phyloP scores from a whole-genome alignment of 2,797 vertebrate genomes.

The Malurus splendens region DNA sequence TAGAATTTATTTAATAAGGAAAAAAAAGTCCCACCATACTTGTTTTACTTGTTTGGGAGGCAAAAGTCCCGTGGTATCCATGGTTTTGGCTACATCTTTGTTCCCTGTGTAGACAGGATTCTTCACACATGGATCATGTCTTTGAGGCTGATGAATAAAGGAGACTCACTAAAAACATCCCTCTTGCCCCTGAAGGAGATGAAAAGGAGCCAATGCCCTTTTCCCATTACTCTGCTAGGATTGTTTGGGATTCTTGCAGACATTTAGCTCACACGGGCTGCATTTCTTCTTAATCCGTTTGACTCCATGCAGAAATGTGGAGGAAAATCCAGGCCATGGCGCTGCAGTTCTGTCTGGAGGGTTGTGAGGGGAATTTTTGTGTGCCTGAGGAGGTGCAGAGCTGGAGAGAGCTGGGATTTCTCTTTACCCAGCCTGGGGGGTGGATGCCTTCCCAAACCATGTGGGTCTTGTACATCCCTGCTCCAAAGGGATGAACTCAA shows the following conservation, averaged over 20 bases:
- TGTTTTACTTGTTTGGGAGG: not conserved
- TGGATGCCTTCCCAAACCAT: not conserved
- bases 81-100: not conserved
- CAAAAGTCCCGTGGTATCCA: not conserved
- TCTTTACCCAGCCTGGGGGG: not conserved
- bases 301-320: not conserved
- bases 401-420: not conserved
- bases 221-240: not conserved
- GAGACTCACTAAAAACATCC: accelerated
- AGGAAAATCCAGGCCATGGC: not conserved
- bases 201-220: not conserved
- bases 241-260: not conserved
- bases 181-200: not conserved
- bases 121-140: not conserved
- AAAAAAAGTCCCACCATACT: not conserved
- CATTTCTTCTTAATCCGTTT: not conserved
- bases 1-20: not conserved
- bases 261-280: not conserved
- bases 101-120: not conserved
- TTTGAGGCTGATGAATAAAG: not conserved
- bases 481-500: not conserved
- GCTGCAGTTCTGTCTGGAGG: not conserved
- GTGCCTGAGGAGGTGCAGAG: not conserved
- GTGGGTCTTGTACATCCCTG: not conserved
- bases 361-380: not conserved